phyloP scores from a whole-genome alignment of 2,888 invertebrate genomes.

The Habrosyne pyritoides region DNA sequence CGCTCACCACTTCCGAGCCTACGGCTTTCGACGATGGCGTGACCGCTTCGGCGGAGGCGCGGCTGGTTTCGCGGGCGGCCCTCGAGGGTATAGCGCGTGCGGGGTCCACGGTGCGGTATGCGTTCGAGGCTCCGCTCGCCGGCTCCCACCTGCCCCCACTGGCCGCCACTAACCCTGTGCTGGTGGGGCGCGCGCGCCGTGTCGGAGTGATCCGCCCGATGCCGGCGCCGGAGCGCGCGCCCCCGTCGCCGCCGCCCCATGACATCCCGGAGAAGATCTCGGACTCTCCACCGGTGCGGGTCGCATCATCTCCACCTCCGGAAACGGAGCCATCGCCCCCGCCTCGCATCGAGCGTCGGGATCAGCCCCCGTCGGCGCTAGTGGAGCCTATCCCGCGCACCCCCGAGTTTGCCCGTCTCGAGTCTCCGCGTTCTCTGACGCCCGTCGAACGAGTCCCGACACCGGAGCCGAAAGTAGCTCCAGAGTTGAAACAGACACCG shows the following conservation, averaged over 20 bases:
- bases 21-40: slow-evolving; percentile 46
- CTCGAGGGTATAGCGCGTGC: slow-evolving; percentile 87
- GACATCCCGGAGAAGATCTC: slow-evolving; percentile 31
- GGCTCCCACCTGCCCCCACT: slow-evolving; percentile 68
- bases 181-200: slow-evolving; percentile 69
- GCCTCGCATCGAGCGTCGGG: slow-evolving; percentile 72
- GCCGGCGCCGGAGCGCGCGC: slow-evolving; percentile 51
- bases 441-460: slow-evolving; percentile 18
- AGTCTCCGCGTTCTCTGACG: slow-evolving; percentile 46
- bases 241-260: slow-evolving; percentile 34
- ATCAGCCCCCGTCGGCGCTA: slow-evolving; percentile 62
- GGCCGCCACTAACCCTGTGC: slow-evolving; percentile 66
- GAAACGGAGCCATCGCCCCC: slow-evolving; percentile 51
- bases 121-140: slow-evolving; percentile 72
- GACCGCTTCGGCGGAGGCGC: slow-evolving; percentile 49
- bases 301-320: slow-evolving; percentile 30
- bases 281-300: slow-evolving; percentile 37
- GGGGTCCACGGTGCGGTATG: slow-evolving; percentile 86
- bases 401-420: slow-evolving; percentile 50
- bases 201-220: slow-evolving; percentile 84
- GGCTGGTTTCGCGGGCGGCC: slow-evolving; percentile 83
- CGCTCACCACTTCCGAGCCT: slow-evolving; percentile 42
- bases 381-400: slow-evolving; percentile 69
- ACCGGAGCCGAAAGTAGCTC: slow-evolving; percentile 25
- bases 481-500: slow-evolving; percentile 30